Evolutionary conservation across 2,113 vertebrate species (phyloP), one percentile per base, ranked within the genome.

Genomic region (Andinoacara biseriatus): DNA sequence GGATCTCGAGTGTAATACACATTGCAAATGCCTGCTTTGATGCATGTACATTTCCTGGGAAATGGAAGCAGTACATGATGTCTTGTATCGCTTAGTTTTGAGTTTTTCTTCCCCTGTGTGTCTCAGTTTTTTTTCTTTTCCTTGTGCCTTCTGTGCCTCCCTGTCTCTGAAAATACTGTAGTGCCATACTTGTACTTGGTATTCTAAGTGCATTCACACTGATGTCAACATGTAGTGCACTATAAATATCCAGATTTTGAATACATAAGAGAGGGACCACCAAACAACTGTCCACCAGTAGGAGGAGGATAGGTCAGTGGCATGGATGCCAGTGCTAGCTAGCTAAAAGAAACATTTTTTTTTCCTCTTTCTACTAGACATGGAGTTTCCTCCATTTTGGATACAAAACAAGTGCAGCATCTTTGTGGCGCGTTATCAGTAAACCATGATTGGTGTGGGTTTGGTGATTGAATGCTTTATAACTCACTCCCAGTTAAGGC

Each of bases 1-100:
- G 85, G 76, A 89, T 95, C 90, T 94, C 80, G 13, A 58, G 90
- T 90, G 92, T 93, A 90, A 94, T 93, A 83, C 83, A 90, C 84
- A 90, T 90, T 84, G 84, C 89, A 88, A 92, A 93, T 87, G 49
- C 0, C 17, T 72, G 2, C 29, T 54, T 31, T 54, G 17, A 72
- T 72, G 26, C 20, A 33, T 72, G 26, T 33, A 49, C 26, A 72
- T 72, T 54, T 72, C 26, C 38, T 22, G 62, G 38, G 62, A 43
- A 24, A 40, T 24, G 4, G 62, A 63, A 35, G 61, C 15, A 11
- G 24, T 49, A 20, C 49, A 29, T 29, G 15, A 5, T 69, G 43
- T 52, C 65, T 31, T 49, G 65, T 69, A 69, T 69, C 20, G 40
- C 43, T 69, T 69, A 2, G 5, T 69, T 69, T 52, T 46, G 15